These are phyloP conservation scores for Gopherus flavomarginatus DNA, from an alignment of 2,113 vertebrate genomes.

Conservation along the genomic window DNA sequence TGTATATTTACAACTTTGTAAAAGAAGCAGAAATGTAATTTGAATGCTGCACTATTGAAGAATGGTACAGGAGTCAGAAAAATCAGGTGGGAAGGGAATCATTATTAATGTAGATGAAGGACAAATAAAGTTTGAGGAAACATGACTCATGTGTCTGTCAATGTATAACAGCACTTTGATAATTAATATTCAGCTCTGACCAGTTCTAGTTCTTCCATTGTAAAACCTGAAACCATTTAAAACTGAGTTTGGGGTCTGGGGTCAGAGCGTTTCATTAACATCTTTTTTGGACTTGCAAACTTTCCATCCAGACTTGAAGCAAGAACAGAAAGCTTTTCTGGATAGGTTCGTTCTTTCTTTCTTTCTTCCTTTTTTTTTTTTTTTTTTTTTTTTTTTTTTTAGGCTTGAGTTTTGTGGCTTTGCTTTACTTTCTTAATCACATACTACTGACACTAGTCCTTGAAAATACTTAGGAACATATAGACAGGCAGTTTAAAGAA, in stretches of 20 bases:
- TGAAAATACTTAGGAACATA: background rate
- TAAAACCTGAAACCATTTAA: background rate
- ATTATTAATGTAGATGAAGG: background rate
- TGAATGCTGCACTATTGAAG: conserved; percentile 4
- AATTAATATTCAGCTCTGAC: background rate
- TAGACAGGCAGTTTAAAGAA: background rate
- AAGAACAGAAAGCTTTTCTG: background rate
- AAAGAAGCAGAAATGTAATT: background rate
- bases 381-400: rapidly evolving
- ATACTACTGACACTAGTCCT: background rate
- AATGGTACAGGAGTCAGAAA: conserved; percentile 45
- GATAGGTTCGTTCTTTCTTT: background rate
- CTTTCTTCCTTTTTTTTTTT: no score
- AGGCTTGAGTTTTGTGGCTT: background rate
- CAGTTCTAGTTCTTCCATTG: background rate
- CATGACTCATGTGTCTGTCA: background rate
- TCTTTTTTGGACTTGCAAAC: background rate
- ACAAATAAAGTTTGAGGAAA: background rate
- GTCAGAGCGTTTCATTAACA: background rate
- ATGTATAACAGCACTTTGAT: background rate
- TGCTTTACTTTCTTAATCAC: background rate
- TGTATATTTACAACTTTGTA: conserved; percentile 13
- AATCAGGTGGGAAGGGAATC: background rate
- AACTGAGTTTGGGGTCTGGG: rapidly evolving
- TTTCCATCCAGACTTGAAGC: background rate